Conservation (phyloP, 1,140 invertebrate species). For the Macrotrachela quadricornifera region DNA sequence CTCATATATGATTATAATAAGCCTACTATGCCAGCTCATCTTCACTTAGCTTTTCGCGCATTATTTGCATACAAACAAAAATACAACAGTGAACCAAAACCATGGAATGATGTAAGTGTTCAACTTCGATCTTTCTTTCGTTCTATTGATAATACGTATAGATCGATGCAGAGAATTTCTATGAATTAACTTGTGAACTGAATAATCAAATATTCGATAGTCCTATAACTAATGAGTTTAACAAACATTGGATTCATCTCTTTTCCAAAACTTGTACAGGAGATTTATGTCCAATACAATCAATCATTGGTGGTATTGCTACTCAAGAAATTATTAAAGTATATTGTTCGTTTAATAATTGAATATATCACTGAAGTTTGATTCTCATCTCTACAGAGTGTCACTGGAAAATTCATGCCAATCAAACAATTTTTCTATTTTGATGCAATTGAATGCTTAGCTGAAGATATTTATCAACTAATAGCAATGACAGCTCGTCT, state of each 20-base stretch:
- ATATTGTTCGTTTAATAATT: too few relatives aligned
- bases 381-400: too few relatives aligned
- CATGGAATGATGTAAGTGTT: conserved; percentile 6
- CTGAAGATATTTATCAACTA: conserved; percentile 34
- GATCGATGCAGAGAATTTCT: conserved; percentile 5
- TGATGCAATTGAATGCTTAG: conserved; percentile 80
- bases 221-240: conserved; percentile 47
- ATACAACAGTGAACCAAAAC: not conserved
- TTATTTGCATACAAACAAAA: not conserved
- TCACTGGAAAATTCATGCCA: conserved; percentile 84
- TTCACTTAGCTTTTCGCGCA: conserved; percentile 67
- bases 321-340: conserved; percentile 90
- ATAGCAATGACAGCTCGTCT: not conserved
- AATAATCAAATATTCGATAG: conserved; percentile 21
- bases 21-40: conserved; percentile 64
- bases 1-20: conserved; percentile 80
- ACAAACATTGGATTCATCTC: conserved; percentile 46
- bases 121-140: too few relatives aligned
- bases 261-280: conserved; percentile 41
- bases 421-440: conserved; percentile 87
- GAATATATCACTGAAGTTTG: too few relatives aligned
- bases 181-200: not conserved
- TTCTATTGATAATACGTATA: too few relatives aligned
- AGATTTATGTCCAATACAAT: conserved; percentile 72
- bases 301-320: conserved; percentile 75